Percentiles rank a stretch among this genome's conserved stretches.
Evolutionary conservation across 1,140 invertebrate genomes (phyloP).

Genomic region (Helicoverpa zea): DNA sequence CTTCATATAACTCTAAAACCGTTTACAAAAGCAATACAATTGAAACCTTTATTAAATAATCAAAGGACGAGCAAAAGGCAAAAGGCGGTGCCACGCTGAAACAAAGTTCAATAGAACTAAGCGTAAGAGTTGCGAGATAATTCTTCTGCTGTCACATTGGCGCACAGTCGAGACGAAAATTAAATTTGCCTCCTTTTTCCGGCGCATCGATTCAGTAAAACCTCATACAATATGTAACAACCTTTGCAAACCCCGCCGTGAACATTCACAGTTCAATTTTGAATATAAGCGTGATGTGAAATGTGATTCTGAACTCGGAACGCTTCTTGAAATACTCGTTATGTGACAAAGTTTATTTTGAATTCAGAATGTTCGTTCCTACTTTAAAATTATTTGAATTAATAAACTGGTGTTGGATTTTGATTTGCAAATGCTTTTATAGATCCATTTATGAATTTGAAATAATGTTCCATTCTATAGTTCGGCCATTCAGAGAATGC

Average conservation of each 20-base stretch:
- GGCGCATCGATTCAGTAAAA: conserved; percentile 25
- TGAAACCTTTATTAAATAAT: conserved; percentile 10
- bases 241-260: conserved; percentile 46
- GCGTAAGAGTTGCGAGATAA: conserved; percentile 41
- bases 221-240: conserved; percentile 45
- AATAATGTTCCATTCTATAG: no score
- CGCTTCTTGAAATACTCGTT: conserved; percentile 2
- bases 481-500: no score
- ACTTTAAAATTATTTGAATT: not conserved
- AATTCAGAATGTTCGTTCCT: not conserved
- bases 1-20: not conserved
- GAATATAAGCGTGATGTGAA: conserved; percentile 19
- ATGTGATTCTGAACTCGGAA: conserved; percentile 20
- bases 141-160: conserved; percentile 49
- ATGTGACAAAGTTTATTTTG: conserved; percentile 13
- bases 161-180: conserved; percentile 48
- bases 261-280: conserved; percentile 45
- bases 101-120: conserved; percentile 44
- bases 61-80: not conserved
- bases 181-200: conserved; percentile 50
- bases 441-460: no score
- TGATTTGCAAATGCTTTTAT: no score
- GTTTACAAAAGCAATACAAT: not conserved
- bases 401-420: not conserved
- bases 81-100: conserved; percentile 28